Conservation (phyloP, 1,140 invertebrate genomes). For the Eufriesea mexicana region DNA sequence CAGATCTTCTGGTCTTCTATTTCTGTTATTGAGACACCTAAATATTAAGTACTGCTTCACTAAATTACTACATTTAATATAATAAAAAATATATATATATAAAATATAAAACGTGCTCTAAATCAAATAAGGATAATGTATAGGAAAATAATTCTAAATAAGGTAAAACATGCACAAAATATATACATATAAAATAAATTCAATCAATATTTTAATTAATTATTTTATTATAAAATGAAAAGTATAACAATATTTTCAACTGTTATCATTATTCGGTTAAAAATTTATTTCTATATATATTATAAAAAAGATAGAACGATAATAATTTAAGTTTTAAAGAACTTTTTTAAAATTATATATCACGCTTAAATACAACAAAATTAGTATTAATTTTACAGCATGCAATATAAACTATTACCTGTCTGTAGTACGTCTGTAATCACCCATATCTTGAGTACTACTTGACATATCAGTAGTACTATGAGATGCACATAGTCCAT, state of each 20-base stretch:
- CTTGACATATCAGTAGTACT: slow-evolving; percentile 72
- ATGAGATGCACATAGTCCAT: slow-evolving; percentile 73
- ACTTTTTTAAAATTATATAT: not conserved
- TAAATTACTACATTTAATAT: not conserved
- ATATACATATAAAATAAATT: slow-evolving; percentile 42
- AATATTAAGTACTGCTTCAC: slow-evolving; percentile 5
- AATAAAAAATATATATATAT: not conserved
- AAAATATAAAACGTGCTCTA: not conserved
- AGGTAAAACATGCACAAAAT: slow-evolving; percentile 40
- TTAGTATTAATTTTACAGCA: slow-evolving; percentile 10
- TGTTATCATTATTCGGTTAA: not conserved
- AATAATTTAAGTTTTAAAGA: slow-evolving; percentile 7
- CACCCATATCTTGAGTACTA: slow-evolving; percentile 72
- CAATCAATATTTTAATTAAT: slow-evolving; percentile 20
- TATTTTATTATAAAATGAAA: slow-evolving; percentile 30
- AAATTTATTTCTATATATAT: not conserved
- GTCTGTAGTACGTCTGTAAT: slow-evolving; percentile 75
- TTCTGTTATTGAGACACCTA: slow-evolving; percentile 50
- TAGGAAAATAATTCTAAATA: slow-evolving; percentile 14
- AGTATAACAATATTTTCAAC: slow-evolving; percentile 30
- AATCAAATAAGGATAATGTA: slow-evolving; percentile 10
- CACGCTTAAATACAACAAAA: not conserved
- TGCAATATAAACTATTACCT: slow-evolving; percentile 56
- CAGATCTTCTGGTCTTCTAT: slow-evolving; percentile 75
- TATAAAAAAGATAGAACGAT: not conserved